These are phyloP conservation scores for Heterochromis multidens DNA, from an alignment of 2,113 vertebrate genomes.

Conservation along the genomic window DNA sequence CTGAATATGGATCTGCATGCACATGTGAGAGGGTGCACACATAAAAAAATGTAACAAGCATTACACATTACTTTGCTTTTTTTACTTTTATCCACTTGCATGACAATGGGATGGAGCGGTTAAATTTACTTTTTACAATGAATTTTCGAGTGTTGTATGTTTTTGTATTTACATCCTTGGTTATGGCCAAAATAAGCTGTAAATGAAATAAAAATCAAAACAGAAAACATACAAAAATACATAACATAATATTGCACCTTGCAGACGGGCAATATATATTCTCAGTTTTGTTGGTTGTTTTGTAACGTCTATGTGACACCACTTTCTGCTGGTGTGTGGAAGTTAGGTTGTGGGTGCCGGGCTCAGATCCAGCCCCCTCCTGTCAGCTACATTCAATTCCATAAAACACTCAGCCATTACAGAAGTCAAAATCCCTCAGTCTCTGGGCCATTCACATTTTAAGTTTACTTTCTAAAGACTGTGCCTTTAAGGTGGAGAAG, in stretches of 20 bases:
- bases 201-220: constrained; percentile 46
- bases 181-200: constrained; percentile 68
- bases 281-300: constrained; percentile 68
- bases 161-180: constrained; percentile 77
- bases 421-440: constrained; percentile 59
- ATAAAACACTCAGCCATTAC: constrained; percentile 70
- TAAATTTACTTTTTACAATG: constrained; percentile 36
- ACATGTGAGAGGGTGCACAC: constrained; percentile 63
- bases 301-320: constrained; percentile 71
- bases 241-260: constrained; percentile 76
- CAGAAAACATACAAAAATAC: constrained; percentile 68
- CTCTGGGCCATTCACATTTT: constrained; percentile 61
- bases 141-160: constrained; percentile 65
- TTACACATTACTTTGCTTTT: constrained; percentile 48
- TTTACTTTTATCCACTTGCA: constrained; percentile 38
- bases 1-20: constrained; percentile 65
- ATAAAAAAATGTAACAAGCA: constrained; percentile 56
- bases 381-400: constrained; percentile 84
- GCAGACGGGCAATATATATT: constrained; percentile 72
- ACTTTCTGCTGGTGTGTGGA: constrained; percentile 81
- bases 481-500: constrained; percentile 17
- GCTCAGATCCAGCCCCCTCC: constrained; percentile 69
- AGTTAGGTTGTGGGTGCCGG: constrained; percentile 74
- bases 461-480: not conserved
- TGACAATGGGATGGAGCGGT: constrained; percentile 55